These are phyloP conservation scores for Omphaloscelis lunosa DNA, from an alignment of 2,888 invertebrate species.

Conservation along the genomic window DNA sequence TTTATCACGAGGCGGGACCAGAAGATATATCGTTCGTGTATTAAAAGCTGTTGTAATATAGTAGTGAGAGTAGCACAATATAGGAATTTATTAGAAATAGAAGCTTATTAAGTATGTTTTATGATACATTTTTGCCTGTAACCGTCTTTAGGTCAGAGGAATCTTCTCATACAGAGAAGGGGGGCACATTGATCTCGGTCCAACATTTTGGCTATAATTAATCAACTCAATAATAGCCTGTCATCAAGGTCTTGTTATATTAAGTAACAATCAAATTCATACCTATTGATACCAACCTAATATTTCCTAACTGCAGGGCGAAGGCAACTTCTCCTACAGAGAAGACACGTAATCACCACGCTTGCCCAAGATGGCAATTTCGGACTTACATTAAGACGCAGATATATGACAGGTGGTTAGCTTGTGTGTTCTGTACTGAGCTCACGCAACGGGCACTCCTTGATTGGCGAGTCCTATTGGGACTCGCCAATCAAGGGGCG, in stretches of 20 bases:
- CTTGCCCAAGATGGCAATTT: too few species aligned
- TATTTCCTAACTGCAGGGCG: too few species aligned
- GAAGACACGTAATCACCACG: too few species aligned
- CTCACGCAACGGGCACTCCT: too few species aligned
- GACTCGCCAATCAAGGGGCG: too few species aligned
- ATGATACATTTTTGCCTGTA: background rate
- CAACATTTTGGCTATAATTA: background rate
- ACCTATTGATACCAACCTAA: too few species aligned
- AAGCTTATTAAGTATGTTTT: background rate
- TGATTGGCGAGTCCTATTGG: too few species aligned
- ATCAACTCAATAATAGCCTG: background rate
- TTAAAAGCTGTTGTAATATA: constrained; percentile 44
- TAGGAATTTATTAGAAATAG: constrained; percentile 24
- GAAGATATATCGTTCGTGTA: constrained; percentile 51
- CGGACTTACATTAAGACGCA: too few species aligned
- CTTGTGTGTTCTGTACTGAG: too few species aligned
- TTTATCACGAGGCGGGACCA: constrained; percentile 35
- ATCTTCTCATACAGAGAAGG: background rate
- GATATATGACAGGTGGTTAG: too few species aligned
- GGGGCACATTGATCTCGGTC: background rate
- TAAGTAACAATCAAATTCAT: too few species aligned
- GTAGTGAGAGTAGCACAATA: constrained; percentile 7
- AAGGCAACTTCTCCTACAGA: too few species aligned
- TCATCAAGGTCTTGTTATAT: background rate
- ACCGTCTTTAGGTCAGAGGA: background rate